phyloP scores from a whole-genome alignment of 1,140 invertebrate genomes.

The Drosophila bifasciata region DNA sequence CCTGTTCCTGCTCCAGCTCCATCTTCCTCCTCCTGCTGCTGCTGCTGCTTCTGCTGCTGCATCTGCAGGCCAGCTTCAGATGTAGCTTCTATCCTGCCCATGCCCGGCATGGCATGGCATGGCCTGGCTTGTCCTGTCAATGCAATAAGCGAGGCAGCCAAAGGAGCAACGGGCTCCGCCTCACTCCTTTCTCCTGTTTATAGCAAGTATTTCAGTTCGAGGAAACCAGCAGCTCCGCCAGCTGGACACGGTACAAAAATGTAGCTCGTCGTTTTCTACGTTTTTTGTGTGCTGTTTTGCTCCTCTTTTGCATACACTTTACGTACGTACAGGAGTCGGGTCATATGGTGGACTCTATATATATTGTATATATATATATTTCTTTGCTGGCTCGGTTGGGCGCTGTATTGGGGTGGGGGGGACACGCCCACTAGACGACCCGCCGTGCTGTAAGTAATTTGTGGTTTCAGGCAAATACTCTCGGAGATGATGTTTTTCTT shows the following conservation, averaged over 20 bases:
- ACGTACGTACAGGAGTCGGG: constrained; percentile 43
- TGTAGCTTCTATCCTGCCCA: constrained; percentile 1
- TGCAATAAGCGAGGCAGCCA: constrained; percentile 73
- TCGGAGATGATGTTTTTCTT: constrained; percentile 80
- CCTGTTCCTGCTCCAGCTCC: constrained; percentile 7
- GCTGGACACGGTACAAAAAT: constrained; percentile 50
- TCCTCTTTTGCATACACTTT: constrained; percentile 69
- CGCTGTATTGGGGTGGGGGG: constrained; percentile 3
- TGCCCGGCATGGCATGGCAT: constrained; percentile 9
- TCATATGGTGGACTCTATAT: constrained; percentile 29
- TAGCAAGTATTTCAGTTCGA: constrained; percentile 77
- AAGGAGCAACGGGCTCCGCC: constrained; percentile 54
- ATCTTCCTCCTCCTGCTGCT: constrained; percentile 10
- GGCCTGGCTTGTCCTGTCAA: constrained; percentile 61
- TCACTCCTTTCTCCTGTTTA: constrained; percentile 72
- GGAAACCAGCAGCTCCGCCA: constrained; percentile 41
- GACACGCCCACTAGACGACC: constrained; percentile 68
- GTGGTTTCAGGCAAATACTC: constrained; percentile 81
- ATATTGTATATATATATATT: constrained; percentile 21
- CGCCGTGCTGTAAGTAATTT: constrained; percentile 82
- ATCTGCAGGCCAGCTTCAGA: constrained; percentile 20
- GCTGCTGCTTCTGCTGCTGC: constrained; percentile 21
- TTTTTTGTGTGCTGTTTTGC: constrained; percentile 49
- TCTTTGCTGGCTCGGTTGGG: constrained; percentile 12
- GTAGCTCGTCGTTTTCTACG: constrained; percentile 24